A percentile compares a stretch with the other conserved stretches of the same genome.
Evolutionary conservation across 2,888 invertebrate genomes (phyloP).

Genomic region (Erannis defoliaria): DNA sequence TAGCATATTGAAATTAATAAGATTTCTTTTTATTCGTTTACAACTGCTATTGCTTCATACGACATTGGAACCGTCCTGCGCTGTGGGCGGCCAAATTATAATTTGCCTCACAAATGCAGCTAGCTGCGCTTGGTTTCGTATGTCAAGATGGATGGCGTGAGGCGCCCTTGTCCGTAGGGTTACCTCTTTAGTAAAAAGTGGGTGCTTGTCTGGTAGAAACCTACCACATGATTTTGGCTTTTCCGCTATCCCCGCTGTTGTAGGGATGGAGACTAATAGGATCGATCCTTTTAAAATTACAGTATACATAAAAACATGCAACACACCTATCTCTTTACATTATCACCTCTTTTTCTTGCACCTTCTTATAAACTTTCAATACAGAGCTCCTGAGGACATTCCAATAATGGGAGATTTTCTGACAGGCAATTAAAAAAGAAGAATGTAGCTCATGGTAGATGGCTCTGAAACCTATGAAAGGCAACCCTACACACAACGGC

Average conservation of each 20-base stretch:
- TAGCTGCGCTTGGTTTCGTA: constrained; percentile 22
- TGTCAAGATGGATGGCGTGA: constrained; percentile 20
- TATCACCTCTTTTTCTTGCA: too few species aligned
- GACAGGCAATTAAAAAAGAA: too few species aligned
- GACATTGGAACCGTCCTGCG: constrained; percentile 40
- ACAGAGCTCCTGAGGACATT: not conserved
- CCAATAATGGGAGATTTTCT: too few species aligned
- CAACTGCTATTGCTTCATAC: constrained; percentile 17
- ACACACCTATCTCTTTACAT: too few species aligned
- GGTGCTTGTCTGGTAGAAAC: not conserved
- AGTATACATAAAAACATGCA: too few species aligned
- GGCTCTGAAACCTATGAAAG: too few species aligned
- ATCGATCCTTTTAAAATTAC: too few species aligned
- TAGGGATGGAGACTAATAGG: too few species aligned
- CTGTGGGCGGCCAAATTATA: constrained; percentile 42
- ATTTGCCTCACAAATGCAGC: constrained; percentile 42
- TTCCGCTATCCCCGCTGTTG: too few species aligned
- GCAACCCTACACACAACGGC: constrained; percentile 21
- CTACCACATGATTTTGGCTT: too few species aligned
- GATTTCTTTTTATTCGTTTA: constrained; percentile 29
- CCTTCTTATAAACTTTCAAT: too few species aligned
- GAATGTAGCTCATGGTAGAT: too few species aligned
- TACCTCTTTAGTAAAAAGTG: not conserved
- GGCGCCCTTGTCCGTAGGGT: constrained; percentile 17
- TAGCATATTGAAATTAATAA: constrained; percentile 38